Evolutionary conservation across 2,113 vertebrate species (phyloP).

Genomic region (Channa argus): DNA sequence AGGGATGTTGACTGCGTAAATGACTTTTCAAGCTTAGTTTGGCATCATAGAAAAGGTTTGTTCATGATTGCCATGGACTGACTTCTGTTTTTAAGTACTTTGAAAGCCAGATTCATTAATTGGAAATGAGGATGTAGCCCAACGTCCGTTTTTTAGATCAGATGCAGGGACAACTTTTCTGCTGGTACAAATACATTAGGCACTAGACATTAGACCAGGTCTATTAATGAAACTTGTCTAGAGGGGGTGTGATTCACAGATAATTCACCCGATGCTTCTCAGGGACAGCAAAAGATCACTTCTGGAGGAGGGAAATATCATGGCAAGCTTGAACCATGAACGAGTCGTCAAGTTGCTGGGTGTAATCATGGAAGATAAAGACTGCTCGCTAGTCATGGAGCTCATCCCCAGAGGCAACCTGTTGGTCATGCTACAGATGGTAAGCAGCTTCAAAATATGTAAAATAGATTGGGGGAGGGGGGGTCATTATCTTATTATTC

Average conservation of each 20-base stretch:
- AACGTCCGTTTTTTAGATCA: neutral
- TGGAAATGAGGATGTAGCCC: slow-evolving; percentile 12
- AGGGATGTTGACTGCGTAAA: neutral
- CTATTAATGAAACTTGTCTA: too few species aligned
- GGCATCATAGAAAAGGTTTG: neutral
- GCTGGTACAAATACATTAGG: too few species aligned
- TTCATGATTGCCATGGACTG: neutral
- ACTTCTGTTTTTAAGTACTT: neutral
- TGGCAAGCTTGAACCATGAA: slow-evolving; percentile 88
- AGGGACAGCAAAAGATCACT: slow-evolving; percentile 86
- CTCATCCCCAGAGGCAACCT: slow-evolving; percentile 91
- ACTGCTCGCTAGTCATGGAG: slow-evolving; percentile 95
- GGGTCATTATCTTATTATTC: too few species aligned
- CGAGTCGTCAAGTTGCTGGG: slow-evolving; percentile 93
- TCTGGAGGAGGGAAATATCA: slow-evolving; percentile 92
- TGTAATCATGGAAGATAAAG: slow-evolving; percentile 90
- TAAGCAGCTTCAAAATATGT: slow-evolving; percentile 62
- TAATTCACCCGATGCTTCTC: neutral
- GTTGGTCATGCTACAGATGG: slow-evolving; percentile 87
- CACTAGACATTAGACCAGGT: too few species aligned
- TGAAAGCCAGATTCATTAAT: neutral
- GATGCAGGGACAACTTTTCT: too few species aligned
- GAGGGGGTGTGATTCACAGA: too few species aligned
- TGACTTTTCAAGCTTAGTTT: neutral
- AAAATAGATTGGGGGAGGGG: too few species aligned